phyloP scores from a whole-genome alignment of 2,113 vertebrate genomes.

The Mormyrus iriodes region DNA sequence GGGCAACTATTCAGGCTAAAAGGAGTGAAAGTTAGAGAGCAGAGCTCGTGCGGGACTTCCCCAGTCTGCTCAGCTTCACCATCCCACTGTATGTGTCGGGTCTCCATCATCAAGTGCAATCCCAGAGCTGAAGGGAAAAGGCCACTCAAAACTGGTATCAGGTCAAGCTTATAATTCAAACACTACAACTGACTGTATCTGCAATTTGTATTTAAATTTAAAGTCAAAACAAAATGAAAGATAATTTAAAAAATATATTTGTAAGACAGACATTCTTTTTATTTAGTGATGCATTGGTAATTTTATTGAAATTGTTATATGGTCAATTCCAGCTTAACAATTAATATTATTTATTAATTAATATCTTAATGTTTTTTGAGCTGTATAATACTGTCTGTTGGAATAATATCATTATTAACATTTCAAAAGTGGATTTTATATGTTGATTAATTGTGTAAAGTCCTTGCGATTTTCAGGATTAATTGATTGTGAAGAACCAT shows the following conservation, averaged over 20 bases:
- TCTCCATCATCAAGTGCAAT: neutral
- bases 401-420: neutral
- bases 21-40: neutral
- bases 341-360: too few relatives aligned
- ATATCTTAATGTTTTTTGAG: neutral
- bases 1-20: neutral
- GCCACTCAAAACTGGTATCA: neutral
- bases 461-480: conserved; percentile 19
- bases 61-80: neutral
- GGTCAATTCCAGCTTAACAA: neutral
- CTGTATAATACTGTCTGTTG: neutral
- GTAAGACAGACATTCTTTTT: too few relatives aligned
- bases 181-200: neutral
- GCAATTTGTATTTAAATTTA: neutral
- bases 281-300: neutral
- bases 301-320: neutral
- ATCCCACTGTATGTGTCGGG: neutral
- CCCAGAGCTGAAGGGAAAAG: neutral
- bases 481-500: conserved; percentile 28
- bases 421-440: conserved; percentile 21
- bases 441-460: conserved; percentile 22
- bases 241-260: too few relatives aligned
- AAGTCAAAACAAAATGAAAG: neutral
- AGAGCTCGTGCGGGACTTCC: neutral
- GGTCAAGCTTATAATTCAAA: neutral